These are phyloP conservation scores for Antennarius striatus DNA, from an alignment of 2,113 vertebrate genomes.

Conservation along the genomic window DNA sequence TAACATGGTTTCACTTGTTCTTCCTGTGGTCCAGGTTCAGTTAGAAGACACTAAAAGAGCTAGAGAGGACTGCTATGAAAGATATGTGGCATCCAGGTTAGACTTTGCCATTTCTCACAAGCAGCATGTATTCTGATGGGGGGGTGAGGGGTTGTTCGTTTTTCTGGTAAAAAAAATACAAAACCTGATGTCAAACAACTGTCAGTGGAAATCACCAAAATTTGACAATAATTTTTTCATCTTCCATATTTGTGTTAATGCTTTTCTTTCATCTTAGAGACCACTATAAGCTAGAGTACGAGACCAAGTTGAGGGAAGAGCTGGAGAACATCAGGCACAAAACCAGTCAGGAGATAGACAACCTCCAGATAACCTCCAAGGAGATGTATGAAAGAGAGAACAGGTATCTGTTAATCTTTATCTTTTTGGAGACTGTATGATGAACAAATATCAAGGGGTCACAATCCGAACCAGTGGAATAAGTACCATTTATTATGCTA, in stretches of 20 bases:
- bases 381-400: conserved; percentile 99
- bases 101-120: conserved; percentile 15
- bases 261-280: conserved; percentile 81
- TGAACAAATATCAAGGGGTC: neutral
- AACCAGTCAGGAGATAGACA: conserved; percentile 93
- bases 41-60: conserved; percentile 93
- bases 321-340: conserved; percentile 91
- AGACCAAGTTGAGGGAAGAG: conserved; percentile 89
- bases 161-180: too few species aligned
- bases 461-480: neutral
- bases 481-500: neutral
- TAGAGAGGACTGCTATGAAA: conserved; percentile 94
- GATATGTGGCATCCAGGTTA: conserved; percentile 92
- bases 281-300: conserved; percentile 93
- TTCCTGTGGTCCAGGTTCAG: conserved; percentile 75
- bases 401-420: conserved; percentile 77
- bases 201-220: neutral
- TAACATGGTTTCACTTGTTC: neutral
- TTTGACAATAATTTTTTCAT: neutral
- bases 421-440: neutral
- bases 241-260: neutral
- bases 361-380: conserved; percentile 88
- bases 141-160: too few species aligned
- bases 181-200: neutral
- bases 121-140: neutral